A percentile compares a stretch with the other conserved stretches of the same genome.
phyloP scores from a whole-genome alignment of 2,888 invertebrate species.

The Chrysotoxum bicinctum region DNA sequence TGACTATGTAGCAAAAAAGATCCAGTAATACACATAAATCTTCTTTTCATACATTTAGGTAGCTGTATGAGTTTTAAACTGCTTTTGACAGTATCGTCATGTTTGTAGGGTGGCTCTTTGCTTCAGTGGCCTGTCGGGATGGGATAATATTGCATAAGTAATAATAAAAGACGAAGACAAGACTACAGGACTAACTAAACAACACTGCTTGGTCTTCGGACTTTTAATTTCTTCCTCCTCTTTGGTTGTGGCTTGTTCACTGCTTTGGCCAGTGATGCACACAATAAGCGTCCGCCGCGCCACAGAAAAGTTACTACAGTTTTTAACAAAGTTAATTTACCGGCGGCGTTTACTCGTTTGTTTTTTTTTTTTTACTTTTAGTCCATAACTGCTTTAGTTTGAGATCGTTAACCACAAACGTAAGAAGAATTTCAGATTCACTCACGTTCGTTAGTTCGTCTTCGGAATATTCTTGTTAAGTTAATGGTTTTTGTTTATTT shows the following conservation, averaged over 20 bases:
- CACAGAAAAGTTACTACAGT: conserved; percentile 26
- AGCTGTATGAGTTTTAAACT: background rate
- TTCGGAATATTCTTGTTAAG: background rate
- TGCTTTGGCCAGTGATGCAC: conserved; percentile 39
- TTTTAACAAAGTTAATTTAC: conserved; percentile 46
- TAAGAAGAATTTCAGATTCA: conserved; percentile 23
- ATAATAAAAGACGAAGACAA: background rate
- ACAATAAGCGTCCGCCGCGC: conserved; percentile 13
- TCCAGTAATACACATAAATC: background rate
- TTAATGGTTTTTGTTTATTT: background rate
- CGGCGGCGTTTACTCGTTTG: conserved; percentile 34
- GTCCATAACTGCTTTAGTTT: conserved; percentile 52
- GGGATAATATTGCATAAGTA: background rate
- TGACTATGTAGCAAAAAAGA: background rate
- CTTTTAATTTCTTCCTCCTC: conserved; percentile 18
- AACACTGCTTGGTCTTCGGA: background rate
- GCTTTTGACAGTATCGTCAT: background rate
- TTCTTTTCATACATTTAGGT: background rate
- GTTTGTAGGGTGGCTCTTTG: background rate
- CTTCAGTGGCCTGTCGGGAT: background rate
- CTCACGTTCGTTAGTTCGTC: background rate
- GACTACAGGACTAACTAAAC: background rate
- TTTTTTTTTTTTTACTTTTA: conserved; percentile 28
- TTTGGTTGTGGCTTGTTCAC: conserved; percentile 35
- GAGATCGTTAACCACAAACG: conserved; percentile 59